phyloP scores from a whole-genome alignment of 2,797 vertebrate genomes.

The Lacerta bilineata region DNA sequence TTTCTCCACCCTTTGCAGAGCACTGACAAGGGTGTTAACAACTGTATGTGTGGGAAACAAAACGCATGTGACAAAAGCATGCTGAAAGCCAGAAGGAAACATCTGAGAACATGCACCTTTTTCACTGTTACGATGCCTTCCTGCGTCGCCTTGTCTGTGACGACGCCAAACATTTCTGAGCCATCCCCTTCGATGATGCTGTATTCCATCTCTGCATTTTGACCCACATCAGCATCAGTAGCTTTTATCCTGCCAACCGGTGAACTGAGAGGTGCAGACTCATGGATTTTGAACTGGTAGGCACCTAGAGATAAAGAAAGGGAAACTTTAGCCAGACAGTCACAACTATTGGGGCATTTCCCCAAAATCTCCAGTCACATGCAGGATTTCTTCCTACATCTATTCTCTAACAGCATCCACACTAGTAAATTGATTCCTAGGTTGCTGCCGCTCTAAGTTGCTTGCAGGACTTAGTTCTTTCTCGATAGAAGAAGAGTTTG shows the following conservation, averaged over 20 bases:
- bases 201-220: slow-evolving; percentile 92
- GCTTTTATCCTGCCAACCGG: slow-evolving; percentile 88
- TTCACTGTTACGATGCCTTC: slow-evolving; percentile 90
- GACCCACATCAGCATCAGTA: slow-evolving; percentile 88
- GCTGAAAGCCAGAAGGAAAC: slow-evolving; percentile 10
- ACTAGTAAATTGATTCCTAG: rapidly evolving
- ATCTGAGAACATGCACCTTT: slow-evolving; percentile 82
- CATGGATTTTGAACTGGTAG: slow-evolving; percentile 90
- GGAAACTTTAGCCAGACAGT: slow-evolving; percentile 11
- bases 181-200: slow-evolving; percentile 89
- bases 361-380: not conserved
- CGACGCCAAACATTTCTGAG: slow-evolving; percentile 88
- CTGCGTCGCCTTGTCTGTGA: slow-evolving; percentile 89
- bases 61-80: not conserved
- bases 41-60: not conserved
- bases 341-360: not conserved
- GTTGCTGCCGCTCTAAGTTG: rapidly evolving
- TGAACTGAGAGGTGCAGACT: slow-evolving; percentile 84
- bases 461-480: slow-evolving; percentile 8
- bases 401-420: not conserved
- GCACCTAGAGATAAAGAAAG: slow-evolving; percentile 79
- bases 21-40: not conserved
- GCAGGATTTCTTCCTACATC: rapidly evolving
- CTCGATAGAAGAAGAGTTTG: not conserved
- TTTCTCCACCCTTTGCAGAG: not conserved